A percentile compares a stretch with the other conserved stretches of the same genome.
phyloP scores from a whole-genome alignment of 2,797 vertebrate genomes.

The Spea hammondii region DNA sequence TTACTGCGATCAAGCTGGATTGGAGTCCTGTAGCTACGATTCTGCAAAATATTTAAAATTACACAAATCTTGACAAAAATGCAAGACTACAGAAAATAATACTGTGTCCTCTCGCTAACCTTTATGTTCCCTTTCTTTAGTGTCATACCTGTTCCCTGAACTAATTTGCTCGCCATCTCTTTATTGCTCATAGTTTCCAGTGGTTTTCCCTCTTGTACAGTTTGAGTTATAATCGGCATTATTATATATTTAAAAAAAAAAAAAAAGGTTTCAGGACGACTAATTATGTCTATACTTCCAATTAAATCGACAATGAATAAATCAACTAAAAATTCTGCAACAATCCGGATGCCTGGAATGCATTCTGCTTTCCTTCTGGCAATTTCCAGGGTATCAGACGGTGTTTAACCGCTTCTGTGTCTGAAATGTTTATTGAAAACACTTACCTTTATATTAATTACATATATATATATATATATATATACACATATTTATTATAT shows the following conservation, averaged over 20 bases:
- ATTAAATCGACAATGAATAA: conserved; percentile 39
- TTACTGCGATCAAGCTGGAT: not conserved
- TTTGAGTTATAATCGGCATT: conserved; percentile 34
- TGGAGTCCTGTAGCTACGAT: not conserved
- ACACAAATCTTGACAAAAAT: not conserved
- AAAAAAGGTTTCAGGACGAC: conserved; percentile 19
- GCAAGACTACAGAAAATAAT: not conserved
- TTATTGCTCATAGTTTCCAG: conserved; percentile 34
- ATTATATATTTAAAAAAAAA: conserved; percentile 20
- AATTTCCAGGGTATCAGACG: not conserved
- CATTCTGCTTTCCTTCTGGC: not conserved
- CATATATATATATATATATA: too few relatives aligned
- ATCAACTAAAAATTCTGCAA: conserved; percentile 8
- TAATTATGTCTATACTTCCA: conserved; percentile 39
- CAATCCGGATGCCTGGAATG: conserved; percentile 7
- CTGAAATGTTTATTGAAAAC: not conserved
- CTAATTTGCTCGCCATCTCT: conserved; percentile 40
- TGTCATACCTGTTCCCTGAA: conserved; percentile 39
- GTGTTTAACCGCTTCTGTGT: not conserved
- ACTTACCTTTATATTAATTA: not conserved
- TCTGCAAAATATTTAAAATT: not conserved
- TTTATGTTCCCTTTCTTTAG: conserved; percentile 4
- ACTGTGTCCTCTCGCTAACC: conserved; percentile 24
- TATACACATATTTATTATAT: too few relatives aligned
- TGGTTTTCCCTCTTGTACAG: conserved; percentile 23